Evolutionary conservation across 1,140 invertebrate species (phyloP).

Genomic region (Neodiprion pinetum): DNA sequence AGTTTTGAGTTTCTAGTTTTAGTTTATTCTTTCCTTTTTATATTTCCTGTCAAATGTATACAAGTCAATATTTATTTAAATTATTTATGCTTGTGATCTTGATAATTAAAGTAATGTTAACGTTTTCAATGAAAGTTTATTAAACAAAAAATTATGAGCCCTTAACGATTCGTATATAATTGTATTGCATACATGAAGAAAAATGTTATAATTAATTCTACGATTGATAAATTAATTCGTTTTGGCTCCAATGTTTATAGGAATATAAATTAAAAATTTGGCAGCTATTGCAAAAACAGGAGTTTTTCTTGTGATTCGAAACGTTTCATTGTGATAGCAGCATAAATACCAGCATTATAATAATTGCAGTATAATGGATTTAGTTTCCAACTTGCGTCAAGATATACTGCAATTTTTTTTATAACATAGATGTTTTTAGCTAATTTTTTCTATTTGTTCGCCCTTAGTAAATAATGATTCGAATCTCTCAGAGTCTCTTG

Average conservation of each 20-base stretch:
- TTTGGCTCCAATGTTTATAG: constrained; percentile 45
- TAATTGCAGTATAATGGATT: neutral
- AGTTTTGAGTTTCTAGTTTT: constrained; percentile 7
- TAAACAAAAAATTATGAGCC: constrained; percentile 12
- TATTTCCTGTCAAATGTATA: neutral
- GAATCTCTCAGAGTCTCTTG: too few relatives aligned
- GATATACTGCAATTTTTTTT: too few relatives aligned
- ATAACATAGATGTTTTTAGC: too few relatives aligned
- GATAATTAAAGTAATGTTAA: constrained; percentile 21
- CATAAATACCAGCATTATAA: neutral
- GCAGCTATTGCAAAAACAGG: constrained; percentile 16
- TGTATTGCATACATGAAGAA: constrained; percentile 24
- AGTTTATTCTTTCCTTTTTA: constrained; percentile 13
- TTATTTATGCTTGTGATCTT: constrained; percentile 38
- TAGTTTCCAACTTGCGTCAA: neutral
- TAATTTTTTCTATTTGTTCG: too few relatives aligned
- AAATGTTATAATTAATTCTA: constrained; percentile 17
- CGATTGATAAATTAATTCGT: constrained; percentile 15
- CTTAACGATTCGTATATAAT: constrained; percentile 3
- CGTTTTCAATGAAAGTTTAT: constrained; percentile 8
- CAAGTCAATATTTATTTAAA: constrained; percentile 31
- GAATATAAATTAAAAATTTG: constrained; percentile 38
- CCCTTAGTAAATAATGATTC: too few relatives aligned
- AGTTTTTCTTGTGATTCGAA: neutral
- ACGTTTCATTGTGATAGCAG: neutral